Conservation (phyloP, 2,888 invertebrate genomes). For the Polydrusus pterygomalis region DNA sequence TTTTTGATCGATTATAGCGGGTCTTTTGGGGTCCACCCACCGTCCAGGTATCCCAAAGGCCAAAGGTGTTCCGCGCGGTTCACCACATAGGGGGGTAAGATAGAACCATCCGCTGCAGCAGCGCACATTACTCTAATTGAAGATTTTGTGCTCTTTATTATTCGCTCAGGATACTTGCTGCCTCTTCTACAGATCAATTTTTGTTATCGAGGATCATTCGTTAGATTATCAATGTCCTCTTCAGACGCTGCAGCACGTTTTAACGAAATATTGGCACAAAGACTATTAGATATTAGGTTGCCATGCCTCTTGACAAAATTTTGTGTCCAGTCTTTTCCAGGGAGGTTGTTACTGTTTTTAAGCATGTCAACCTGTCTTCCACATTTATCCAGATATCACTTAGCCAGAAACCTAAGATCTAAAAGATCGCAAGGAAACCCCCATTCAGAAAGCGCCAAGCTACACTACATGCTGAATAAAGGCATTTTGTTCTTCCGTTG, state of each 20-base stretch:
- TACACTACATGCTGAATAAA: constrained; percentile 13
- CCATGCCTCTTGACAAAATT: constrained; percentile 50
- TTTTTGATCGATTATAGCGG: constrained; percentile 22
- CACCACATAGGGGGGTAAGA: constrained; percentile 61
- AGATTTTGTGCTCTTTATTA: constrained; percentile 45
- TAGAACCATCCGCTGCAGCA: constrained; percentile 64
- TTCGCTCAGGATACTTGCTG: constrained; percentile 37
- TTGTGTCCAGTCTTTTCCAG: too few species aligned
- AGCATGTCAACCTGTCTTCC: constrained; percentile 16
- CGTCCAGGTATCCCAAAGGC: constrained; percentile 20
- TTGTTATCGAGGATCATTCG: constrained; percentile 34
- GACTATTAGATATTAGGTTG: constrained; percentile 39
- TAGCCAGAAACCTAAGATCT: too few species aligned
- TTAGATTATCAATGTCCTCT: constrained; percentile 40
- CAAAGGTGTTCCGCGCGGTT: constrained; percentile 18
- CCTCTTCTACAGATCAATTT: constrained; percentile 50
- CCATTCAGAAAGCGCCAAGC: constrained; percentile 19
- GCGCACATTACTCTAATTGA: constrained; percentile 66
- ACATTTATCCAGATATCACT: constrained; percentile 23
- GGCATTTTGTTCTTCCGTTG: too few species aligned
- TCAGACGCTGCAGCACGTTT: constrained; percentile 47
- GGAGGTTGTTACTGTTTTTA: constrained; percentile 33
- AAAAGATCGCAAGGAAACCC: constrained; percentile 30
- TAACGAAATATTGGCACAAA: constrained; percentile 35
- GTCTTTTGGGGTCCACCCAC: constrained; percentile 2